Evolutionary conservation across 92 coral and sea anemone species (phyloP), one percentile per base, ranked within the genome.

Genomic region (Umimayanthus kanabou): DNA sequence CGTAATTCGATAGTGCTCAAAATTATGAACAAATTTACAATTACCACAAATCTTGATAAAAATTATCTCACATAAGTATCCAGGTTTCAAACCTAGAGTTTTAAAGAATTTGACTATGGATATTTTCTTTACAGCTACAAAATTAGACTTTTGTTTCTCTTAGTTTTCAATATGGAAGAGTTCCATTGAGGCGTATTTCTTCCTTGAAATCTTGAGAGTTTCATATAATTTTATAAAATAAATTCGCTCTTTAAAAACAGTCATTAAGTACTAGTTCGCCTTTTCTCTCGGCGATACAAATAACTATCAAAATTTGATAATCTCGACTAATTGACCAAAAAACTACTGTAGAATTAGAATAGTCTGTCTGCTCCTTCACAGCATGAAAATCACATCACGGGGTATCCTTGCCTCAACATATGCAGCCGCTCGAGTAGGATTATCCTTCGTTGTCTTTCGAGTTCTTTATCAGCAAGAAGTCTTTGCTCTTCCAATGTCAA

Each of bases 391-490:
- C 80, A 93, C 94, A 95, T 88, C 4, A 94, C 89, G 16, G 93
- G 74, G 40, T 93, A 92, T 2, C 98, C 94, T 80, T 95, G 98
- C 64, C 96, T 89, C 29, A 97, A 80, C 85, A 89, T 86, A 61
- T 90, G 92, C 13, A 96, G 92, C 25, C 95, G 93, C 30, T 97
- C 96, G 1, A 97, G 86, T 25, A 97, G 90, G 40, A 97, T 97
- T 50, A 95, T 93, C 20, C 94, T 87, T 69, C 98, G 71, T 74
- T 97, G 99, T n/a, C 94, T 93, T 76, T 97, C 99, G 5, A 97
- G 90, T 89, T 97, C 99, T 42, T 95, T 97, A 80, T 97, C 99
- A 0, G 99, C 99, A 22, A 92, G 81, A 23, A 97, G 88, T 72
- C 99, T 89, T 71, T 97, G 94, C 88, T 97, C 98, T 75, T 97